Evolutionary conservation across 2,888 invertebrate species (phyloP), one percentile per base, ranked within the genome.

Genomic region (Leuctra nigra): DNA sequence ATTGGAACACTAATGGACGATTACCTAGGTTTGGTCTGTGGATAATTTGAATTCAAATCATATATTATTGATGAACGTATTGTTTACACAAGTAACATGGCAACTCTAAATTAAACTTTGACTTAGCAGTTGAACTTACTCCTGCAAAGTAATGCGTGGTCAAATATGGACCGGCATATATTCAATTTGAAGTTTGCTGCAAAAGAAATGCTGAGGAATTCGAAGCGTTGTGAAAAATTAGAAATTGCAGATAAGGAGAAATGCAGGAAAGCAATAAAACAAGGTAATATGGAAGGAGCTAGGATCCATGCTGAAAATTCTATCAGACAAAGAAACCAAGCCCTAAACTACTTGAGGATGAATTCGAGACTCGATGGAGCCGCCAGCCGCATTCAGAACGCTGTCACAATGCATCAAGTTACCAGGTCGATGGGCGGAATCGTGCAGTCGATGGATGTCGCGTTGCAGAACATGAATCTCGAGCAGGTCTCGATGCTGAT

Each of bases 1-100:
- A 98, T 99, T 73, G 98, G 98, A 61, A 97, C 98, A 0, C 77
- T 99, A 54, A 99, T 99, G 98, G 98, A 99, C 68, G 98, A 99
- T 75, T 99, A 91, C 72, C 76, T 99, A 68, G 98, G 68, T 11
- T 61, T 69, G 59, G 67, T 69, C 18, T 68, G 68, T 52, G 68
- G 65, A 56, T 69, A 55, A 64, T 47, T 16, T 14, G 16, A n/a
- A n/a, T n/a, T n/a, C n/a, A n/a, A n/a, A n/a, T n/a, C n/a, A n/a
- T n/a, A n/a, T n/a, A n/a, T n/a, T n/a, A n/a, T n/a, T n/a, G n/a
- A n/a, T n/a, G n/a, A n/a, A n/a, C n/a, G n/a, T n/a, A n/a, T n/a
- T n/a, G n/a, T n/a, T n/a, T n/a, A n/a, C n/a, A n/a, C n/a, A n/a
- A n/a, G n/a, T n/a, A n/a, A n/a, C n/a, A n/a, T n/a, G n/a, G n/a